Evolutionary conservation across 2,797 vertebrate genomes (phyloP), one percentile per base, ranked within the genome.

Genomic region (Trachops cirrhosus): DNA sequence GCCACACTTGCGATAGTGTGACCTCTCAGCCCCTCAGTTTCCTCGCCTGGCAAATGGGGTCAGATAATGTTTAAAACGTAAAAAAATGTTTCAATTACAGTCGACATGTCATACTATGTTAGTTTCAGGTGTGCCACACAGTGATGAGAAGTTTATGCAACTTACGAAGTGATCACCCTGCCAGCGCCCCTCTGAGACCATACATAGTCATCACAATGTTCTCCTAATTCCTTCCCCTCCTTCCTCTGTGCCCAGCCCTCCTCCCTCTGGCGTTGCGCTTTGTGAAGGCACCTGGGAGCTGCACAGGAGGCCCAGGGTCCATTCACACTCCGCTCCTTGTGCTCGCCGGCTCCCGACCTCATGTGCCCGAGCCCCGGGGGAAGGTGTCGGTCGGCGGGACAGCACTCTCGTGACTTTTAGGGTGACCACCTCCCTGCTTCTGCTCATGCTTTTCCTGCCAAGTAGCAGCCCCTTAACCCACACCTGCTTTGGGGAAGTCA

Each of bases 291-390:
- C 8, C 46, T 26, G 16, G 75, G 16, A 0, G 39, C 57, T 86
- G 26, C 54, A 11, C 15, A 3, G 10, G 0, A 7, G 0, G 10
- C 9, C 50, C 1, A 0, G 21, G n/a, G 32, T 3, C 11, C 3
- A 19, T 1, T 2, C 19, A 6, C n/a, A 29, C 91, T 67, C 0
- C 1, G 14, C 16, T 9, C 59, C 0, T 2, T 0, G 41, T 54
- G 44, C 0, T 7, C 7, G 3, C n/a, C 2, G 12, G 44, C 16
- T 21, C 24, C 39, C 1, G 3, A 22, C 1, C 2, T 54, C n/a
- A 16, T 0, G 8, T 1, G 11, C 19, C 37, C 8, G 10, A 2
- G 5, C 44, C 37, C 0, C 2, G 11, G 9, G 59, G 37, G 24
- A 16, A 26, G 11, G 0, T 2, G 48, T 1, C 0, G 6, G 64